Conservation (phyloP, 2,113 vertebrate genomes). For the Pitta sordida region DNA sequence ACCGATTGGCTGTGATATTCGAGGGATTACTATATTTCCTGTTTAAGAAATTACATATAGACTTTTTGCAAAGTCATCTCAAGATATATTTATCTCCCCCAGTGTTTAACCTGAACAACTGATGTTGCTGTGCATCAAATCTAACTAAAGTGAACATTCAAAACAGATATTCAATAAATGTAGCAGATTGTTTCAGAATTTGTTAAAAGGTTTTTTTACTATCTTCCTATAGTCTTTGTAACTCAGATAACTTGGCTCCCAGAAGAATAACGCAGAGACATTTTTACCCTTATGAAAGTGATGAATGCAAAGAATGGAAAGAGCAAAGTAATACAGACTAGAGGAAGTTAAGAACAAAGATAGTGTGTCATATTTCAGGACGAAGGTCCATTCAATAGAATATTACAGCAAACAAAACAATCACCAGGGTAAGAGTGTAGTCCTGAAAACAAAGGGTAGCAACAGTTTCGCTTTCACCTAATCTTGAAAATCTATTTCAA, state of each 20-base stretch:
- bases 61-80: background rate
- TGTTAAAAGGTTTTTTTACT: background rate
- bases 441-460: background rate
- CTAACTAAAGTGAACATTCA: background rate
- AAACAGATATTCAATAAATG: background rate
- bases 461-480: background rate
- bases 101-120: background rate
- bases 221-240: background rate
- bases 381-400: background rate
- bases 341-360: background rate
- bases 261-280: background rate
- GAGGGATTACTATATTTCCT: too few species aligned
- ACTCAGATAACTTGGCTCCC: background rate
- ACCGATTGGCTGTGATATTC: too few species aligned
- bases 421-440: background rate
- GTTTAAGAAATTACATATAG: background rate
- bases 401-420: background rate
- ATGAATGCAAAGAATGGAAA: background rate
- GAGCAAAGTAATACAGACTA: background rate
- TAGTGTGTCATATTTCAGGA: background rate
- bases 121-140: fast-evolving
- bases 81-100: background rate
- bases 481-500: background rate
- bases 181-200: background rate
- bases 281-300: background rate